phyloP scores from a whole-genome alignment of 2,888 invertebrate genomes.

The Ernsta delagoae region DNA sequence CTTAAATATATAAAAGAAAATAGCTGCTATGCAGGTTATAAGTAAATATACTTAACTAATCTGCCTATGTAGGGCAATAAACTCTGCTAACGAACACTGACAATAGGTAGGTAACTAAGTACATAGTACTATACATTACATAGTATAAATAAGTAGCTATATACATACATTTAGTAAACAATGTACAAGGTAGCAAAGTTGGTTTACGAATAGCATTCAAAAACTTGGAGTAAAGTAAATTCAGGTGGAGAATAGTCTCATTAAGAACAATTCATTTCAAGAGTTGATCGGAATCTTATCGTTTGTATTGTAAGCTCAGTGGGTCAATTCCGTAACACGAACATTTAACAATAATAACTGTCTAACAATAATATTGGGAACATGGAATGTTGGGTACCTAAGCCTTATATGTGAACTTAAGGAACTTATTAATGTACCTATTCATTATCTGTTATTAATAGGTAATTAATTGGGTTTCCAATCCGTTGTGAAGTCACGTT shows the following conservation, averaged over 20 bases:
- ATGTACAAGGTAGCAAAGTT: background rate
- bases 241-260: background rate
- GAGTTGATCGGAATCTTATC: background rate
- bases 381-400: background rate
- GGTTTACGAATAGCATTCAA: background rate
- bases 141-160: too few relatives aligned
- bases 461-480: too few relatives aligned
- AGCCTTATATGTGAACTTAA: too few relatives aligned
- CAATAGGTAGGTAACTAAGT: background rate
- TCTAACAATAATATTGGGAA: background rate
- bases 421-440: too few relatives aligned
- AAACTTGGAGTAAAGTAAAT: background rate
- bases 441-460: too few relatives aligned
- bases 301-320: background rate
- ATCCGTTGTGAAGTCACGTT: too few relatives aligned
- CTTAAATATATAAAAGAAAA: background rate
- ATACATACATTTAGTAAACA: background rate
- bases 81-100: constrained; percentile 2
- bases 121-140: background rate
- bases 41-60: background rate
- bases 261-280: constrained; percentile 5
- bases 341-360: background rate
- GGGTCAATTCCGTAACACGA: background rate
- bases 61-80: background rate
- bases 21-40: constrained; percentile 8